A percentile compares a stretch with the other conserved stretches of the same genome.
phyloP scores from a whole-genome alignment of 2,797 vertebrate species.

The Danio albolineatus region DNA sequence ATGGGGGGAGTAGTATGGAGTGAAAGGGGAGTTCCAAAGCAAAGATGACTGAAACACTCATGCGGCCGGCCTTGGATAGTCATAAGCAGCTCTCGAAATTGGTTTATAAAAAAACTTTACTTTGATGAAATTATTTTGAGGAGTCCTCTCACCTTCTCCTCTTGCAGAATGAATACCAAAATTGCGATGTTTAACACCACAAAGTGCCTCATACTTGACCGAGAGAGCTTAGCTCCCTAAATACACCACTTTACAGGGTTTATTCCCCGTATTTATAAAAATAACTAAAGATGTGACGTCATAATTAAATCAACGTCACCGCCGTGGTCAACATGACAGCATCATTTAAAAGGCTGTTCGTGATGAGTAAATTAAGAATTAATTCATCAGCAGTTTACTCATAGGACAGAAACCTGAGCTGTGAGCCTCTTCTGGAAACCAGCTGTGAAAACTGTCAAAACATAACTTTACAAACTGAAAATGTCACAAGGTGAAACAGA shows the following conservation, averaged over 20 bases:
- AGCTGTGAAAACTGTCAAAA: not conserved
- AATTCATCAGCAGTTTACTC: not conserved
- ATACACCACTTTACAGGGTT: not conserved
- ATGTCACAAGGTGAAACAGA: slow-evolving; percentile 15
- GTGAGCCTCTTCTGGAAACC: slow-evolving; percentile 45
- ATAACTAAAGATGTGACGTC: not conserved
- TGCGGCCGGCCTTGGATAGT: too few relatives aligned
- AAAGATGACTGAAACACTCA: too few relatives aligned
- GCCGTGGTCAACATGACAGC: not conserved
- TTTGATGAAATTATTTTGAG: too few relatives aligned
- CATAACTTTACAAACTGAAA: not conserved
- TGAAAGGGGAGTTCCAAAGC: too few relatives aligned
- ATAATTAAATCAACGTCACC: not conserved
- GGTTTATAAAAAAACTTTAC: too few relatives aligned
- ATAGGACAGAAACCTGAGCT: not conserved
- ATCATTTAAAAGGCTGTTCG: not conserved
- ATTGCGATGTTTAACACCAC: not conserved
- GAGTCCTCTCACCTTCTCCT: too few relatives aligned
- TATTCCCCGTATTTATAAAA: not conserved
- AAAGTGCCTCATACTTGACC: not conserved
- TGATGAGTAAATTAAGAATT: not conserved
- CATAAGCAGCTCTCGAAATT: too few relatives aligned
- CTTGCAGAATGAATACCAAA: too few relatives aligned
- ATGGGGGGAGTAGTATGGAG: too few relatives aligned
- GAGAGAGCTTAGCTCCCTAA: not conserved